Evolutionary conservation across 2,113 vertebrate species (phyloP), one percentile per base, ranked within the genome.

Genomic region (Anhinga anhinga): DNA sequence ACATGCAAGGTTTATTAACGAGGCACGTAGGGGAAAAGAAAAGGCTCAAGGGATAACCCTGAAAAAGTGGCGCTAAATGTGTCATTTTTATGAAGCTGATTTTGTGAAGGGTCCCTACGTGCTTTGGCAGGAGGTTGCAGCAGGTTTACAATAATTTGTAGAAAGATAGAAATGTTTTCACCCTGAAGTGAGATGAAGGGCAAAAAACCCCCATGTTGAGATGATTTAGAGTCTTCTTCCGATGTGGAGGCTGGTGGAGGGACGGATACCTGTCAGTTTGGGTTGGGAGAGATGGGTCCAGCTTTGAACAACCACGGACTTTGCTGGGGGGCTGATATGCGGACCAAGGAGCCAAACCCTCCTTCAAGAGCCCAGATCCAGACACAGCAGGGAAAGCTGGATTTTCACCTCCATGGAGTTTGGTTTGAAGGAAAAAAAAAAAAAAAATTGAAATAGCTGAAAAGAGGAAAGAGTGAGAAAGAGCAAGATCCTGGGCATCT

Each of bases 51-150:
- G 91, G 90, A 55, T 93, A 96, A 95, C 89, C 93, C 95, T 95
- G 94, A 87, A 96, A 97, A 95, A 94, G 94, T 94, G 93, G 88
- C 1, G 88, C 73, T 95, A 97, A 96, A 95, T 81, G 86, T 96
- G 94, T 97, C 73, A 96, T 96, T 97, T 97, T 96, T 95, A 82
- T 95, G 96, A 93, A 93, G 91, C 91, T 82, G 93, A 45, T 93
- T 93, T 91, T 82, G n/a, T 97, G 97, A 97, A 96, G 89, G 77
- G 91, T 94, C 85, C 55, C 89, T 97, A 95, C 95, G 59, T 73
- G 93, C 91, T 96, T 96, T 97, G 94, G 94, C 96, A 97, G 97
- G 97, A 97, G 93, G 94, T 96, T 97, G 93, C 95, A 96, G 97
- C 95, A 97, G 96, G 97, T 97, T 97, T 90, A 78, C 92, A 90